Conservation (phyloP, 2,113 vertebrate species). For the Leucopsar rothschildi region DNA sequence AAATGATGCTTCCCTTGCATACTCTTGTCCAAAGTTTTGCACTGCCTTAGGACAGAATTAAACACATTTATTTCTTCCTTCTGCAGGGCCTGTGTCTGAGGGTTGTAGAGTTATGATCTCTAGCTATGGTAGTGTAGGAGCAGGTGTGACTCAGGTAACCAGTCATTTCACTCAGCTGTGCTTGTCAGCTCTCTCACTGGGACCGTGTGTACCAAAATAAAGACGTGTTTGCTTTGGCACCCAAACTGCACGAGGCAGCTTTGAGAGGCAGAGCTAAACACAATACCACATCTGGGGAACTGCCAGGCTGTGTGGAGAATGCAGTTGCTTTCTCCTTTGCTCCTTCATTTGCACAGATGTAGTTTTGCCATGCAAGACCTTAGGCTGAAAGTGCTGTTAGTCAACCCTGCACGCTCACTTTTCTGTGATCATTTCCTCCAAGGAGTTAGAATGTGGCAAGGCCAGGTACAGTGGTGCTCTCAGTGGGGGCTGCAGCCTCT, state of each 20-base stretch:
- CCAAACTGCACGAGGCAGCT: not conserved
- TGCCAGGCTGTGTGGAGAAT: not conserved
- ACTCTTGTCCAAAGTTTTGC: not conserved
- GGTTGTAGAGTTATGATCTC: not conserved
- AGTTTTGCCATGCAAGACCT: not conserved
- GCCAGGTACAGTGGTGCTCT: not conserved
- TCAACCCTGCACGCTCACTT: accelerated
- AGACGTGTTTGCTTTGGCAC: not conserved
- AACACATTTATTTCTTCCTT: not conserved
- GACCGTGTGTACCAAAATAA: not conserved
- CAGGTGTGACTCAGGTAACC: not conserved
- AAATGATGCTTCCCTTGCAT: not conserved
- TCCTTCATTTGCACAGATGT: not conserved
- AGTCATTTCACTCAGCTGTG: not conserved
- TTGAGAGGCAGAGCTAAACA: not conserved
- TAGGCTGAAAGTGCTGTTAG: not conserved
- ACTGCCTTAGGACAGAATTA: not conserved
- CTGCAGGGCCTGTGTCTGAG: not conserved
- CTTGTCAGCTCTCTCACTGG: not conserved
- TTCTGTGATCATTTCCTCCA: not conserved
- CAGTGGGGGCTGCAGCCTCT: not conserved
- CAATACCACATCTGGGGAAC: accelerated
- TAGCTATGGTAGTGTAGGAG: not conserved
- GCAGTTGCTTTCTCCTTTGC: not conserved
- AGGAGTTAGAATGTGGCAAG: not conserved